Evolutionary conservation across 2,113 vertebrate genomes (phyloP).

Genomic region (Phainopepla nitens): DNA sequence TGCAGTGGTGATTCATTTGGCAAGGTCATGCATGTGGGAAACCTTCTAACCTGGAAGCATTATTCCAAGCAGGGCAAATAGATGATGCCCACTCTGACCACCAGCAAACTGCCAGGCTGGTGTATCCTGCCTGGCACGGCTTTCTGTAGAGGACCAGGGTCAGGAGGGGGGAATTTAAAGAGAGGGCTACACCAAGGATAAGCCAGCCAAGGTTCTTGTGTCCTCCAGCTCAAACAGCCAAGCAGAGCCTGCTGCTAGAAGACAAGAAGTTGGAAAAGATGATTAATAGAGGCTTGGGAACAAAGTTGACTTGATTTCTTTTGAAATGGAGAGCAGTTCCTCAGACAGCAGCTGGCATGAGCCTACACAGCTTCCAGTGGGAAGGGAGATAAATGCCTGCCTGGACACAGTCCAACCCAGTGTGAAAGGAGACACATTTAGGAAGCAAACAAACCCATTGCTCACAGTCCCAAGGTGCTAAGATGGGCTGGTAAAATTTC

Average conservation of each 20-base stretch:
- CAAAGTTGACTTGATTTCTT: background rate
- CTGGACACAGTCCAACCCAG: constrained; percentile 8
- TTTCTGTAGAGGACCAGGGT: background rate
- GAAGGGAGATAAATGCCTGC: constrained; percentile 1
- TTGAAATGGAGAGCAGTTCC: constrained; percentile 36
- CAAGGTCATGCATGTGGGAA: accelerated
- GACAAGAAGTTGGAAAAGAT: background rate
- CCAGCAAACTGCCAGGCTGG: background rate
- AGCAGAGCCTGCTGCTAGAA: background rate
- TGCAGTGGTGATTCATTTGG: background rate
- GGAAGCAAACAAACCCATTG: background rate
- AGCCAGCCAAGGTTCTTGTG: background rate
- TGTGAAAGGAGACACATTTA: background rate
- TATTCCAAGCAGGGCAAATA: background rate
- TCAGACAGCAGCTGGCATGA: constrained; percentile 4
- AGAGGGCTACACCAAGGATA: background rate
- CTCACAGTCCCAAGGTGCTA: background rate
- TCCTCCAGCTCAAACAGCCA: background rate
- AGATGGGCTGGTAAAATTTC: background rate
- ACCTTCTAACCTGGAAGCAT: background rate
- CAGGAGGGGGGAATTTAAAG: background rate
- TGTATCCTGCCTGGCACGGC: background rate
- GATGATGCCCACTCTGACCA: background rate
- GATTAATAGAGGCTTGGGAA: constrained; percentile 4
- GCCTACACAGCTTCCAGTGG: background rate